Base-by-base conservation (phyloP, 2,888 invertebrate genomes). In the Papilio demoleus region DNA sequence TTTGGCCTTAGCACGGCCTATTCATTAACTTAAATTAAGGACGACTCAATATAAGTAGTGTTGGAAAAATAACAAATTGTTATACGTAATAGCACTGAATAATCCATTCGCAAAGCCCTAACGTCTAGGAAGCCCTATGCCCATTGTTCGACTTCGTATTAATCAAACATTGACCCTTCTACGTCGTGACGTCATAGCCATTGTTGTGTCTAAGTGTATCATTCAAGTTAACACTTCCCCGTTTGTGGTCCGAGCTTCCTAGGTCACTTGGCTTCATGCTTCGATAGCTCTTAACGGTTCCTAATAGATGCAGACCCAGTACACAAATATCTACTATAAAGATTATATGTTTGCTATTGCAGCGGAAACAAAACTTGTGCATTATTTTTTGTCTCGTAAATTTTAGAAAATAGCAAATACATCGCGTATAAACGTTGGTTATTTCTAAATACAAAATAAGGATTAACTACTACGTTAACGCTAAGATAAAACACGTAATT, bases 161-260 rank as follows among this genome's bases (percentile, higher is more conserved):
- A 67, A 67, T 47, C 67, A 67, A 67, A 61, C 67, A 50, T 67
- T 67, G 67, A 67, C 60, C 67, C 50, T 47, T 14, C 47, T n/a
- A 50, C 34, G 34, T 50, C 59, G 66, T 60, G 65, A 65, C 65
- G 65, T 65, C 31, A 56, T 22, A 17, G 63, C 63, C 63, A 50
- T 63, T 63, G 47, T 50, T 63, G 36, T 19, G 47, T 50, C 63
- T 47, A 50, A 14, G 22, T 63, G 47, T 8, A 19, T 40, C 27
- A 56, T 38, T 27, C 24, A 50, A 50, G 22, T 11, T 27, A 6
- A 27, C 50, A 24, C 53, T 53, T 53, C 24, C 27, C 53, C n/a
- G 53, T 53, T n/a, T 47, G 31, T 11, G 47, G 17, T 50, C 50
- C 53, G 53, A 34, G 38, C 24, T 59, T 38, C 59, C 59, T 59